A percentile compares a stretch with the other conserved stretches of the same genome.
Evolutionary conservation across 2,797 vertebrate genomes (phyloP).

Genomic region (Cyprinella venusta): DNA sequence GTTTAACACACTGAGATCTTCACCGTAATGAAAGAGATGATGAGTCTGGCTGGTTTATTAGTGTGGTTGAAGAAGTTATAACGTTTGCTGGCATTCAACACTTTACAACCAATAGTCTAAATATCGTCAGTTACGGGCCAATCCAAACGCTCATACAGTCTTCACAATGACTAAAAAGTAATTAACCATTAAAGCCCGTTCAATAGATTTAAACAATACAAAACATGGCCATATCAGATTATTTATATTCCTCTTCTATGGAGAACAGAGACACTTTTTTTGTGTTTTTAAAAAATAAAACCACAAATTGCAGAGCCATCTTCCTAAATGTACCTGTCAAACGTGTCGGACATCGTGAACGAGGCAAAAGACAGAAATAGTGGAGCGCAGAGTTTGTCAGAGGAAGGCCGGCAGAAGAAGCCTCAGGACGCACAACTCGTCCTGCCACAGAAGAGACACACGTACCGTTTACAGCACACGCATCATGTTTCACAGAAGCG

Average conservation of each 20-base stretch:
- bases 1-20: background rate
- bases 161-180: constrained; percentile 22
- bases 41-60: constrained; percentile 64
- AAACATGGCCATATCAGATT: constrained; percentile 45
- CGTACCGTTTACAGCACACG: background rate
- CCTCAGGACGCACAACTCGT: background rate
- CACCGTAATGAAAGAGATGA: constrained; percentile 32
- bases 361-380: too few species aligned
- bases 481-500: background rate
- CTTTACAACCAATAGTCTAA: constrained; percentile 57
- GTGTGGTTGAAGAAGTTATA: constrained; percentile 49
- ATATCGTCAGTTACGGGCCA: constrained; percentile 62
- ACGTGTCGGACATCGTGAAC: background rate
- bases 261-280: constrained; percentile 61
- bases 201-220: constrained; percentile 46
- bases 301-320: constrained; percentile 20
- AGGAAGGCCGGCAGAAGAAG: background rate
- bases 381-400: background rate
- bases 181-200: constrained; percentile 1
- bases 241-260: constrained; percentile 55
- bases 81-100: constrained; percentile 39
- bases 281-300: constrained; percentile 32
- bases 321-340: constrained; percentile 10
- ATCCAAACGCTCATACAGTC: constrained; percentile 36
- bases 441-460: background rate